Conservation (phyloP, 1,140 invertebrate species). For the Diachasma alloeum region DNA sequence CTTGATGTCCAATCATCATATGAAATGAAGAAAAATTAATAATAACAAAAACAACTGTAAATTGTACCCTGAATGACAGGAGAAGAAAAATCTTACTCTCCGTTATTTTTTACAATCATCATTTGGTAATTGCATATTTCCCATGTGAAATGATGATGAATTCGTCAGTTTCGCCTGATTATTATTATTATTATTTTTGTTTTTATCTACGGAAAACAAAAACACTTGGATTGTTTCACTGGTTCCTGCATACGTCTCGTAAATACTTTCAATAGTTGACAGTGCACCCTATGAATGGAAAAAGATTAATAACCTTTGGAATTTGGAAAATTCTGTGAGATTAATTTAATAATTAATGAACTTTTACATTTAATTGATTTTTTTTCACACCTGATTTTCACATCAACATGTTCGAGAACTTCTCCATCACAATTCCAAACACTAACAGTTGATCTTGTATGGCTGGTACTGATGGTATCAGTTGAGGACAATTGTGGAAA, state of each 20-base stretch:
- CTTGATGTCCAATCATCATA: not conserved
- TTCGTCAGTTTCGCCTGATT: too few relatives aligned
- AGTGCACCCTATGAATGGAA: slow-evolving; percentile 62
- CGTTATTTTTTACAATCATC: too few relatives aligned
- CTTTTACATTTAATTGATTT: too few relatives aligned
- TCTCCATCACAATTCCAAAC: slow-evolving; percentile 92
- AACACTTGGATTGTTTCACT: slow-evolving; percentile 20
- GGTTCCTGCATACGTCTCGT: slow-evolving; percentile 57
- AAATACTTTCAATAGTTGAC: slow-evolving; percentile 68
- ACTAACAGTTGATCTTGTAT: slow-evolving; percentile 61
- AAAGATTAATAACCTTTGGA: not conserved
- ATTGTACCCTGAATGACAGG: not conserved
- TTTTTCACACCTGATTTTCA: slow-evolving; percentile 73
- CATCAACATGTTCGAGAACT: slow-evolving; percentile 73
- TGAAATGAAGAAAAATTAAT: not conserved
- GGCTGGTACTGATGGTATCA: slow-evolving; percentile 45
- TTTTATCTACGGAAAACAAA: slow-evolving; percentile 20
- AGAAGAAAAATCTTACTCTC: too few relatives aligned
- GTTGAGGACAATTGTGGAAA: slow-evolving; percentile 46
- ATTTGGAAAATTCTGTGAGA: not conserved
- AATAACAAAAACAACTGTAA: not conserved
- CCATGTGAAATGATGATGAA: too few relatives aligned
- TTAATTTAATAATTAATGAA: too few relatives aligned
- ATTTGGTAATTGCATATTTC: too few relatives aligned
- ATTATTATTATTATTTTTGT: too few relatives aligned